Evolutionary conservation across 2,113 vertebrate genomes (phyloP), one percentile per base, ranked within the genome.

Genomic region (Pachycephala philippinensis): DNA sequence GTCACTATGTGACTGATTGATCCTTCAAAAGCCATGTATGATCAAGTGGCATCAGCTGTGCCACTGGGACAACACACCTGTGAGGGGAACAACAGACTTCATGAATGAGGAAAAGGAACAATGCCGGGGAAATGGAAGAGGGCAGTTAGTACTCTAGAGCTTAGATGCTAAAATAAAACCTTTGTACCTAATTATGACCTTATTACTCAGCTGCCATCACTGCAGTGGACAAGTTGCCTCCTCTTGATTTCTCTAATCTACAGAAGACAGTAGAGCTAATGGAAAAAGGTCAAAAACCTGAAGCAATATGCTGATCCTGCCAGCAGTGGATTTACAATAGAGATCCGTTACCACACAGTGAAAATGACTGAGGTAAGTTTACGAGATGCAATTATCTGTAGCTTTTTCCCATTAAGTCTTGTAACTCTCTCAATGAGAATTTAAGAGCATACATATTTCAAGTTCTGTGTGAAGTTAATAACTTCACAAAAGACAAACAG

Each of bases 381-480:
- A 92, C 2, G 5, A 84, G 80, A n/a, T 56, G 56, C 60, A 92
- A 75, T 96, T 96, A 95, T 40, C 86, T 68, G 31, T 33, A 89
- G 61, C 64, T 95, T 95, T 94, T 65, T 14, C 24, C 65, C 53
- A 89, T 95, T 89, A 95, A 75, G 57, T 23, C 64, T 60, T 87
- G 49, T 69, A 60, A 84, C 23, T 61, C 49, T 59, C 71, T 61
- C 76, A 90, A 61, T 69, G 65, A 89, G 71, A 70, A 77, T 52
- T 93, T 86, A 90, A 89, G 68, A 84, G 63, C 72, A 68, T 28
- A 60, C n/a, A 47, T 75, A 53, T 72, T 93, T 93, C 57, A 92
- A 66, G 85, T 94, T 57, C 57, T 80, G 10, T 72, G 37, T 79
- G 84, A 93, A 93, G 91, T 93, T 94, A 74, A 50, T 90, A 95